These are phyloP conservation scores for Melanargia galathea DNA, from an alignment of 2,888 invertebrate genomes.

Conservation along the genomic window DNA sequence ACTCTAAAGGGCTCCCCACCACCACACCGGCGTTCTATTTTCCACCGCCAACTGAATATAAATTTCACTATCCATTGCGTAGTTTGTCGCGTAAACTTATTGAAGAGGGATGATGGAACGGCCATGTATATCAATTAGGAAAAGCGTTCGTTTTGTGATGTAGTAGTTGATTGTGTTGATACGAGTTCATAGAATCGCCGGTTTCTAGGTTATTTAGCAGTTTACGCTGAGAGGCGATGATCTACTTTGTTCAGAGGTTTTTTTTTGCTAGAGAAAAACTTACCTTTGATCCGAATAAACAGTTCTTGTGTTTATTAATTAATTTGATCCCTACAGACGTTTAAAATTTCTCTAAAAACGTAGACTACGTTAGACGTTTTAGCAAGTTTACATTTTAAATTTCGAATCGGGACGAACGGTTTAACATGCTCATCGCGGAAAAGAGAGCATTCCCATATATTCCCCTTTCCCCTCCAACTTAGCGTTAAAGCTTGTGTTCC, in stretches of 20 bases:
- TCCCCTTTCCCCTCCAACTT: too few species aligned
- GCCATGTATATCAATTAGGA: conserved; percentile 43
- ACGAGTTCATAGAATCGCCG: conserved; percentile 64
- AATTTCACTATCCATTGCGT: conserved; percentile 45
- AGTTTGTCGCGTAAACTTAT: conserved; percentile 7
- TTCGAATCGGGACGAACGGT: too few species aligned
- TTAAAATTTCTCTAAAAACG: too few species aligned
- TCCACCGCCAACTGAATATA: conserved; percentile 35
- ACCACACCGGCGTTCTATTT: conserved; percentile 43
- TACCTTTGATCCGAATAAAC: background rate
- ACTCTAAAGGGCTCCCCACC: conserved; percentile 51
- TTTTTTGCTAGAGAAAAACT: background rate
- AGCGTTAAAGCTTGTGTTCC: too few species aligned
- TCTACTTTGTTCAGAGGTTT: background rate
- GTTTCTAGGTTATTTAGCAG: conserved; percentile 73
- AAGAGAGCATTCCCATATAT: too few species aligned
- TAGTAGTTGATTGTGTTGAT: conserved; percentile 39
- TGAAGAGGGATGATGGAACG: conserved; percentile 2
- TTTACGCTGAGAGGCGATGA: conserved; percentile 40
- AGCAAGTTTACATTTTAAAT: too few species aligned
- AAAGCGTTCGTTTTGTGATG: background rate
- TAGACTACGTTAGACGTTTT: too few species aligned
- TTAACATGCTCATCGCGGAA: too few species aligned
- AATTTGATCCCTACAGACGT: too few species aligned
- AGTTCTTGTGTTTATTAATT: background rate